Evolutionary conservation across 2,113 vertebrate genomes (phyloP).

Genomic region (Leptocoma aspasia): DNA sequence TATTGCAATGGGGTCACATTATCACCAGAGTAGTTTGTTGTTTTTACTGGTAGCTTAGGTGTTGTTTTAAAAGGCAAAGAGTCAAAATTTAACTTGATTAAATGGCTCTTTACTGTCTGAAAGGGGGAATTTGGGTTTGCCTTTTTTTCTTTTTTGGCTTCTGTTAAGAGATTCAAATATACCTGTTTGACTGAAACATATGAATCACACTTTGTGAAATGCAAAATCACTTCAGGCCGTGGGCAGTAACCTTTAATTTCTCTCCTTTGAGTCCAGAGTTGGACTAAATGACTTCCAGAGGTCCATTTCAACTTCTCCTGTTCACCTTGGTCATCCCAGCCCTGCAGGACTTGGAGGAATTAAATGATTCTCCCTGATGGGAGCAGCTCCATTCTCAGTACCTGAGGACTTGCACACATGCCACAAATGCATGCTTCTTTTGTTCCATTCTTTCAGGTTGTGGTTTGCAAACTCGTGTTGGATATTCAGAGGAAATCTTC

Average conservation of each 20-base stretch:
- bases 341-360: neutral
- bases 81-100: neutral
- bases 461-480: neutral
- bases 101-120: neutral
- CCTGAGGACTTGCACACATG: neutral
- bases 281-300: neutral
- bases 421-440: rapidly evolving
- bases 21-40: neutral
- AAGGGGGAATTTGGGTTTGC: neutral
- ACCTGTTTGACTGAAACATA: neutral
- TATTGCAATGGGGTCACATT: neutral
- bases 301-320: neutral
- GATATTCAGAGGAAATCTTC: neutral
- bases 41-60: neutral
- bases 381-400: neutral
- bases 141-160: neutral
- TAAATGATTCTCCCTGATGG: neutral
- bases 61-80: neutral
- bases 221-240: neutral
- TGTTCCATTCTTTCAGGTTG: neutral
- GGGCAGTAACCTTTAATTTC: neutral
- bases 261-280: neutral
- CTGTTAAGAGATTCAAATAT: neutral
- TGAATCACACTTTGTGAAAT: neutral
- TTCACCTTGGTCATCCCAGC: neutral